Evolutionary conservation across 2,888 invertebrate species (phyloP).

Genomic region (Bursaphelenchus okinawaensis): DNA sequence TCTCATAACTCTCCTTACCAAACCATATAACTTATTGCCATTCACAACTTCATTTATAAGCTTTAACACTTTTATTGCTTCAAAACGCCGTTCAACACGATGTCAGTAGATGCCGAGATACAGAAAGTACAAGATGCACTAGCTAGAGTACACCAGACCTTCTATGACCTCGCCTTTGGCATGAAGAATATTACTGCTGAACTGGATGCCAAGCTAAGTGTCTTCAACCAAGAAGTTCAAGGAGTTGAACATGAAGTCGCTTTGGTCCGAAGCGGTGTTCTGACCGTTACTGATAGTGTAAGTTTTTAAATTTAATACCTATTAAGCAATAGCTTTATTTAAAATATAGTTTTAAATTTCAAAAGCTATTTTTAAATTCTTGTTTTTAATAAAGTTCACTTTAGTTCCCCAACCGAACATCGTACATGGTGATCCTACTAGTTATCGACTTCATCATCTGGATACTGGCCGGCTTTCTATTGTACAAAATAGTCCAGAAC

Average conservation of each 20-base stretch:
- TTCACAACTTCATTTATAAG: no score
- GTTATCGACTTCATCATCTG: conserved; percentile 16
- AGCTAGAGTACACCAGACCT: background rate
- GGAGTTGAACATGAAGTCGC: conserved; percentile 7
- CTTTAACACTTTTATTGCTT: no score
- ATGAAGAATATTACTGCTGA: conserved; percentile 3
- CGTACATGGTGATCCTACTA: conserved; percentile 11
- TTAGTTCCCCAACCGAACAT: conserved; percentile 15
- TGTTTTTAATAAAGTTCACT: background rate
- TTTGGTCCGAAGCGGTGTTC: conserved; percentile 1
- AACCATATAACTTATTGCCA: no score
- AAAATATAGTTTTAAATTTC: background rate
- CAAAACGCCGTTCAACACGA: no score
- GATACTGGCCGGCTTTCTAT: conserved; percentile 16
- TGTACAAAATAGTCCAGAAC: conserved; percentile 14
- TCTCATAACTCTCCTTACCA: no score
- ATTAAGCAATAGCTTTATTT: no score
- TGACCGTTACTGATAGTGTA: conserved; percentile 13
- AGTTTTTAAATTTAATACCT: no score
- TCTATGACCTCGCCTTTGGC: conserved; percentile 2
- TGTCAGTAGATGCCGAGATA: conserved; percentile 2
- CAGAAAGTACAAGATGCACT: background rate
- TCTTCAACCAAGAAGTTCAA: background rate
- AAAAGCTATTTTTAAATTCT: background rate
- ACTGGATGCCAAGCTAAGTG: background rate